These are phyloP conservation scores for Salticus scenicus DNA, from an alignment of 2,888 invertebrate species.

Conservation along the genomic window DNA sequence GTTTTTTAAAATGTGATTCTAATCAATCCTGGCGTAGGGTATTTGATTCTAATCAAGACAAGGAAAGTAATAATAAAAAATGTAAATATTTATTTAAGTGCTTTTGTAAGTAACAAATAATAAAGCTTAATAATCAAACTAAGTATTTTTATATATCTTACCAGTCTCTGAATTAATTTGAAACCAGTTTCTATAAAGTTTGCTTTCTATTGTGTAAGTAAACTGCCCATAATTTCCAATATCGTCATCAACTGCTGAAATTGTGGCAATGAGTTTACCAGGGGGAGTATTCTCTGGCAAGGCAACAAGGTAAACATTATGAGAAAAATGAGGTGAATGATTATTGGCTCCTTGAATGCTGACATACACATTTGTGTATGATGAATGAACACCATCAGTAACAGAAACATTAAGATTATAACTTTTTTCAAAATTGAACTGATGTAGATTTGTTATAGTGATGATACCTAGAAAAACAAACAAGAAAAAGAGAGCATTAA, in stretches of 20 bases:
- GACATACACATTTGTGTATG: slow-evolving; percentile 81
- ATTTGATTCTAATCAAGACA: too few species aligned
- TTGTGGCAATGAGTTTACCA: slow-evolving; percentile 84
- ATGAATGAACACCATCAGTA: slow-evolving; percentile 95
- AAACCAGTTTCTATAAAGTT: slow-evolving; percentile 76
- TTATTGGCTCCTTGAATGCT: slow-evolving; percentile 80
- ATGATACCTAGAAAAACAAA: slow-evolving; percentile 79
- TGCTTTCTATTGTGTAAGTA: slow-evolving; percentile 78
- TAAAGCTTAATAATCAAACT: too few species aligned
- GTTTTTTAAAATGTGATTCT: too few species aligned
- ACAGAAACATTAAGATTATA: slow-evolving; percentile 92
- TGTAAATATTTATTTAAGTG: too few species aligned
- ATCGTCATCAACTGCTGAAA: slow-evolving; percentile 88
- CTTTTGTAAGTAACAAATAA: too few species aligned
- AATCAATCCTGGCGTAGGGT: too few species aligned
- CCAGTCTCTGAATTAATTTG: slow-evolving; percentile 77
- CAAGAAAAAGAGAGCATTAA: too few species aligned
- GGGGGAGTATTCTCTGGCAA: slow-evolving; percentile 87
- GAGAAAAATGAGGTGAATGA: slow-evolving; percentile 86
- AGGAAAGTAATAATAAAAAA: too few species aligned
- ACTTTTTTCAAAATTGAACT: slow-evolving; percentile 81
- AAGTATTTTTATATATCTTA: too few species aligned
- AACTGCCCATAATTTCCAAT: slow-evolving; percentile 83
- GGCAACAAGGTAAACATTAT: slow-evolving; percentile 85
- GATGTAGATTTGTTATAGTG: slow-evolving; percentile 84